Base-by-base conservation (phyloP, 2,113 vertebrate genomes). In the Sander lucioperca region DNA sequence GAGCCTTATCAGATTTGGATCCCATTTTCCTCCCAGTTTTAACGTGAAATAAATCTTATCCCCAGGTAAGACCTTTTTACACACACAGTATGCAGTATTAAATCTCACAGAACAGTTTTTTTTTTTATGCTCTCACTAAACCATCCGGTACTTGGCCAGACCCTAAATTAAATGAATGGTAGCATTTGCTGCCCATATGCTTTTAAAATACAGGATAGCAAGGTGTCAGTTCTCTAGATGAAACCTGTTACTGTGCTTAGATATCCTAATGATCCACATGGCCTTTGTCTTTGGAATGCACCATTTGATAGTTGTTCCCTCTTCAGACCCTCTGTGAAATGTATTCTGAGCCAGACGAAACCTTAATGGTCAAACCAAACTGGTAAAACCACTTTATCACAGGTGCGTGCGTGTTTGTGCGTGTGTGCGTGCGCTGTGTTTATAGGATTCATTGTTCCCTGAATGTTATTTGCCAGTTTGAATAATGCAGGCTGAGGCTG, bases 351-450 rank as follows among this genome's bases (percentile, higher is more conserved):
- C 45, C 39, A 54, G 14, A 19, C 27, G 0, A 85, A 85, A 73
- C 56, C 79, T 68, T 53, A 30, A 25, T n/a, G n/a, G 72, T 79
- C 23, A 30, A 62, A 83, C 30, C 25, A 43, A 72, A 82, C 82
- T 39, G 59, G 84, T 74, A 54, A 68, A 89, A 89, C 89, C 57
- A 71, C 87, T 89, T 80, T 21, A 78, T 78, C 39, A 43, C 51
- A 74, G 39, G 58, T 14, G 2, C n/a, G 54, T 72, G 54, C 27
- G 54, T 57, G 54, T 14, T 11, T 33, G 58, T 33, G 27, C 19
- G 58, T 30, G 27, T 33, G 56, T 74, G 59, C 54, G 33, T 74
- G 36, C 33, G 30, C 30, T 33, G 30, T 13, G 11, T 68, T 69
- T 59, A 54, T 11, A 57, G 21, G 45, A 68, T 57, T 48, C 65